These are phyloP conservation scores for Drosophila seclusa DNA, from an alignment of 2,888 invertebrate genomes.

Conservation along the genomic window DNA sequence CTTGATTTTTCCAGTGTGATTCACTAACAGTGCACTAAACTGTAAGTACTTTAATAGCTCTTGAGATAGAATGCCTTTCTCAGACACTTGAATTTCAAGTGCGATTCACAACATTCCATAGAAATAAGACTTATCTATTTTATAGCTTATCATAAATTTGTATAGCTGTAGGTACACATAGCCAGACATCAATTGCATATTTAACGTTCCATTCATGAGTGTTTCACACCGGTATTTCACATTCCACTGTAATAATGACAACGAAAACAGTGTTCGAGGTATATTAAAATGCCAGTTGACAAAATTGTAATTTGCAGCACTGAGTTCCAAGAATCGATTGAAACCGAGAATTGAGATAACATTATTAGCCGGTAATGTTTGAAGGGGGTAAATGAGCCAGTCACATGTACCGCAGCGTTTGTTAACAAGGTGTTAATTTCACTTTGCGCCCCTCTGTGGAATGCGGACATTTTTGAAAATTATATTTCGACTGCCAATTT, in stretches of 20 bases:
- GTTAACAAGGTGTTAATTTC: conserved; percentile 66
- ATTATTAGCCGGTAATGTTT: conserved; percentile 41
- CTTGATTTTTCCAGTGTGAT: neutral
- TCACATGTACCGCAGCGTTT: conserved; percentile 24
- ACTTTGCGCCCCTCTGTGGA: conserved; percentile 39
- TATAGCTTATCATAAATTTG: conserved; percentile 9
- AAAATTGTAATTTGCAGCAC: conserved; percentile 69
- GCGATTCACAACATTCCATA: conserved; percentile 1
- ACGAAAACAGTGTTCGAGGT: conserved; percentile 33
- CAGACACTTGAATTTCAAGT: neutral
- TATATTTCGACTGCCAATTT: conserved; percentile 39
- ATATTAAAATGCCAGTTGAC: conserved; percentile 63
- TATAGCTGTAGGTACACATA: conserved; percentile 3
- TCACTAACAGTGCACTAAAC: neutral
- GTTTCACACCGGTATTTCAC: conserved; percentile 33
- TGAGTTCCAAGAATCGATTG: conserved; percentile 55
- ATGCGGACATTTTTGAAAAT: conserved; percentile 64
- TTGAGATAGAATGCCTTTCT: neutral
- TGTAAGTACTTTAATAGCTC: neutral
- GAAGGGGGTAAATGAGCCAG: conserved; percentile 24
- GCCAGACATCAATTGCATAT: conserved; percentile 15
- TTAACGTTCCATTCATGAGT: conserved; percentile 29
- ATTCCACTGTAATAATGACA: conserved; percentile 36
- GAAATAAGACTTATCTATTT: conserved; percentile 9
- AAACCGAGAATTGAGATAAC: conserved; percentile 60